Conservation (phyloP, 2,888 invertebrate species). For the Heliconius cydno region DNA sequence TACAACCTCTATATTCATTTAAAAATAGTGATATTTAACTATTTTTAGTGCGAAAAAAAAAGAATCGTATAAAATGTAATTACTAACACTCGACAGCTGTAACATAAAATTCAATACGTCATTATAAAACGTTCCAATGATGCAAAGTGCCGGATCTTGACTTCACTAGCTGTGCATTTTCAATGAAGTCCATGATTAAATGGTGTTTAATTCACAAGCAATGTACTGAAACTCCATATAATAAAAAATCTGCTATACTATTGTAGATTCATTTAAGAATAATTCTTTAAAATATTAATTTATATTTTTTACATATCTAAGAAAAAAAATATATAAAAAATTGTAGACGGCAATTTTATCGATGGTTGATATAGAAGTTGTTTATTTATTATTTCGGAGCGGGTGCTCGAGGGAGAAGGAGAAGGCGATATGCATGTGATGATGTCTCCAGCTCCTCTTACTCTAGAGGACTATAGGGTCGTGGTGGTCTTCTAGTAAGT, state of each 20-base stretch:
- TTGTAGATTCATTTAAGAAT: too few species aligned
- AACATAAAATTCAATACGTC: slow-evolving; percentile 48
- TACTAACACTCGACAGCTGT: neutral
- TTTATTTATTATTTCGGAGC: neutral
- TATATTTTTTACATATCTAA: too few species aligned
- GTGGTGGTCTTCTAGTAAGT: too few species aligned
- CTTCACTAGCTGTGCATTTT: slow-evolving; percentile 59
- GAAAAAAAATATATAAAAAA: neutral
- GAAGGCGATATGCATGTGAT: too few species aligned
- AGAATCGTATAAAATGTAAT: neutral
- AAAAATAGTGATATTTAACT: too few species aligned
- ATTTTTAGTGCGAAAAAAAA: too few species aligned
- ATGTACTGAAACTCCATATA: neutral
- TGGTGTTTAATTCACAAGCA: neutral
- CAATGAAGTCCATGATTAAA: slow-evolving; percentile 50
- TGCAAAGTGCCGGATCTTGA: slow-evolving; percentile 56
- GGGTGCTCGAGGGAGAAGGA: too few species aligned
- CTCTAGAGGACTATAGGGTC: too few species aligned
- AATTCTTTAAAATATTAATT: too few species aligned
- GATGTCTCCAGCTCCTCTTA: too few species aligned
- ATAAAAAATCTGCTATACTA: too few species aligned
- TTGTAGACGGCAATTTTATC: neutral
- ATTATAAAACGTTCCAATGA: slow-evolving; percentile 56
- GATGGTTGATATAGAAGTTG: neutral
- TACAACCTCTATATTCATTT: too few species aligned